Percentiles rank a stretch among this genome's conserved stretches.
Conservation (phyloP, 1,140 invertebrate species). For the Plectrocnemia conspersa region DNA sequence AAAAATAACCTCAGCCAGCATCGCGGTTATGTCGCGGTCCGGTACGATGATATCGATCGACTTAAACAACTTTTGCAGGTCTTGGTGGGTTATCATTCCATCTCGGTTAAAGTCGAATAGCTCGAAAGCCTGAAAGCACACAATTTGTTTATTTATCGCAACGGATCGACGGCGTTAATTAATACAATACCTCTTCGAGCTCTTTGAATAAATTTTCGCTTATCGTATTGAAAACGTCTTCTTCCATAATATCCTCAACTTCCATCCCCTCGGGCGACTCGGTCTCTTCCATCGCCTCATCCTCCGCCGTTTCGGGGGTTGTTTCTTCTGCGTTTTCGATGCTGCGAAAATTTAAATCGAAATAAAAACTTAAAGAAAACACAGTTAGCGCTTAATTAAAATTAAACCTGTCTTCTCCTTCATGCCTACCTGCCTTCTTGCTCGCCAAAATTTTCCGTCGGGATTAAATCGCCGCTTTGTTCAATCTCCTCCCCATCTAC, state of each 20-base stretch:
- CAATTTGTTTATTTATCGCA: neutral
- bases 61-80: slow-evolving; percentile 54
- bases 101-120: slow-evolving; percentile 58
- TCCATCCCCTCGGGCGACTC: too few relatives aligned
- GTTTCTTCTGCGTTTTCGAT: too few relatives aligned
- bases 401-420: too few relatives aligned
- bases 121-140: slow-evolving; percentile 52
- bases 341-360: too few relatives aligned
- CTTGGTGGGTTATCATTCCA: slow-evolving; percentile 55
- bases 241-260: slow-evolving; percentile 7
- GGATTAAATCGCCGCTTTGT: too few relatives aligned
- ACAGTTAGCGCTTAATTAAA: too few relatives aligned
- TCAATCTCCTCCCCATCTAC: too few relatives aligned
- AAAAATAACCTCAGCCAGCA: slow-evolving; percentile 56
- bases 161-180: slow-evolving; percentile 2
- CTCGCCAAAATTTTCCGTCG: too few relatives aligned
- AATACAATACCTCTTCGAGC: slow-evolving; percentile 49
- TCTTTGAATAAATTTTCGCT: slow-evolving; percentile 54
- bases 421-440: too few relatives aligned
- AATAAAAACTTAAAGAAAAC: too few relatives aligned
- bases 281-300: too few relatives aligned
- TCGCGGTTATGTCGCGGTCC: slow-evolving; percentile 52
- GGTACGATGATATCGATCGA: slow-evolving; percentile 53
- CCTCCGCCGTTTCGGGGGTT: too few relatives aligned
- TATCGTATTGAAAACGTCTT: slow-evolving; percentile 50